Percentiles rank a stretch among this genome's conserved stretches.
Conservation (phyloP, 2,113 vertebrate species). For the Notarius quadriscutis region DNA sequence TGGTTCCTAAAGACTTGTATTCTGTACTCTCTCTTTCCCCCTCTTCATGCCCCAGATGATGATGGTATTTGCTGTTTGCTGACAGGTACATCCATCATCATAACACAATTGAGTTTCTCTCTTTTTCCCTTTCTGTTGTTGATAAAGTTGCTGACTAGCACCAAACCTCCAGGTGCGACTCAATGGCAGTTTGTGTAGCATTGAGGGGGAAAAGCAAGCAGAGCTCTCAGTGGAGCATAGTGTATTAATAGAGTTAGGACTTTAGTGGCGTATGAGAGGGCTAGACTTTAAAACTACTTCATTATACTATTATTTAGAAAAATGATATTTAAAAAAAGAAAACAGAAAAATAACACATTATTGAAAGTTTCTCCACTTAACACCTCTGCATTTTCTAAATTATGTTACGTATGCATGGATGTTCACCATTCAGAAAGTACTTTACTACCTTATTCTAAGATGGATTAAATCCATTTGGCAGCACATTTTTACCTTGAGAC, state of each 20-base stretch:
- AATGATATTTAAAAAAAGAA: background rate
- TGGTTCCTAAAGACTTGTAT: constrained; percentile 12
- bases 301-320: background rate
- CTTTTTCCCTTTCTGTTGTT: constrained; percentile 55
- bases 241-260: constrained; percentile 30
- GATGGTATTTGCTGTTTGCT: constrained; percentile 67
- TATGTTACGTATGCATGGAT: too few species aligned
- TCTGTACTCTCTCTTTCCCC: background rate
- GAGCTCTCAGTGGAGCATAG: constrained; percentile 59
- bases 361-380: background rate
- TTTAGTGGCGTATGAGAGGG: background rate
- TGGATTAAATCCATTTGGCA: background rate
- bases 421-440: background rate
- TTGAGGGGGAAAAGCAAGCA: constrained; percentile 56
- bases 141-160: constrained; percentile 78
- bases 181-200: constrained; percentile 72
- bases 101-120: constrained; percentile 74
- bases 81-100: constrained; percentile 79
- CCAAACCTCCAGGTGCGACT: constrained; percentile 68
- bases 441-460: too few species aligned
- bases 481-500: background rate
- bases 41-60: constrained; percentile 44
- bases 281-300: background rate
- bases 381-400: background rate
- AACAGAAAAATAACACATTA: background rate